Conservation (phyloP, 2,113 vertebrate genomes). For the Rhynchomys soricoides region DNA sequence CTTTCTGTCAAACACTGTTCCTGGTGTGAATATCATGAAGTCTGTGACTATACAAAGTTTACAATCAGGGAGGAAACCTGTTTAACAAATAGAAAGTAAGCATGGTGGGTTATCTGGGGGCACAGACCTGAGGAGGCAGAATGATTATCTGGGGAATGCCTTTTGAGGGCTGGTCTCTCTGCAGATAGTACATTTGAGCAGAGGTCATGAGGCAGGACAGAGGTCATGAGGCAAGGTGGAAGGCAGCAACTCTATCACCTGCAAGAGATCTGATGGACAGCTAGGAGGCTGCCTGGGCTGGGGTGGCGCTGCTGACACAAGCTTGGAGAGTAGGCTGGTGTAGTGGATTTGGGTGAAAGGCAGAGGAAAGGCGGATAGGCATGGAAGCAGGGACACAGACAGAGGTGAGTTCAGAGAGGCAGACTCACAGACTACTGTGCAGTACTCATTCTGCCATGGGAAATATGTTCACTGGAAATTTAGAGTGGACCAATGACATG, state of each 20-base stretch:
- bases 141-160: not conserved
- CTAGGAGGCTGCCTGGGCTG: not conserved
- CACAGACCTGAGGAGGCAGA: not conserved
- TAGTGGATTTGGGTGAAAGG: not conserved
- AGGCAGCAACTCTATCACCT: not conserved
- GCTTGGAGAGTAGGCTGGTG: not conserved
- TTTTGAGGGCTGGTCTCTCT: not conserved
- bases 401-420: no score
- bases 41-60: not conserved
- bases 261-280: not conserved
- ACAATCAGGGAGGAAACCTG: not conserved
- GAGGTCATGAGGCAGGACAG: not conserved
- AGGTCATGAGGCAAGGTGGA: no score
- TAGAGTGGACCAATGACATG: not conserved
- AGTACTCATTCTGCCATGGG: not conserved
- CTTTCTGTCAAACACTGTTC: not conserved
- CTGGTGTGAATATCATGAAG: not conserved
- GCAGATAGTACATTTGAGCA: not conserved
- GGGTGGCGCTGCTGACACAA: not conserved
- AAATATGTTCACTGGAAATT: not conserved
- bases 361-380: accelerated
- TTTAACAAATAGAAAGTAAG: not conserved
- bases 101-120: not conserved
- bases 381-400: not conserved
- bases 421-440: not conserved